phyloP scores from a whole-genome alignment of 2,888 invertebrate genomes.

The Slavum lentiscoides region DNA sequence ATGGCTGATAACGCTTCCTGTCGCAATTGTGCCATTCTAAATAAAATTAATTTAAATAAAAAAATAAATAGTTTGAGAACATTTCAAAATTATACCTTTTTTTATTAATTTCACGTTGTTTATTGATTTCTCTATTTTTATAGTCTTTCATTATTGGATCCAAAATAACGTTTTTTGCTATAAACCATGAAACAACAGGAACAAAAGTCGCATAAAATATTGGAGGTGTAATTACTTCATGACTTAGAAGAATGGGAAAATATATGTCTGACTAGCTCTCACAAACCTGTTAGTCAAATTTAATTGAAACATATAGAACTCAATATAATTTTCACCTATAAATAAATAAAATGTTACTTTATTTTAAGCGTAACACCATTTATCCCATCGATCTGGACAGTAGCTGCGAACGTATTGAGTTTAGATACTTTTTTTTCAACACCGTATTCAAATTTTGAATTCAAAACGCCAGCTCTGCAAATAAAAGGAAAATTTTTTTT shows the following conservation, averaged over 20 bases:
- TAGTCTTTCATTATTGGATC: slow-evolving; percentile 81
- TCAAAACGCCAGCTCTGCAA: slow-evolving; percentile 79
- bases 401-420: slow-evolving; percentile 83
- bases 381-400: slow-evolving; percentile 82
- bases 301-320: not conserved
- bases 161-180: slow-evolving; percentile 81
- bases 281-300: slow-evolving; percentile 67
- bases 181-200: slow-evolving; percentile 79
- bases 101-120: slow-evolving; percentile 79
- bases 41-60: slow-evolving; percentile 23
- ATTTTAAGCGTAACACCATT: slow-evolving; percentile 86
- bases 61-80: no score
- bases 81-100: slow-evolving; percentile 62
- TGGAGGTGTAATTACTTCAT: slow-evolving; percentile 85
- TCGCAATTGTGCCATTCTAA: slow-evolving; percentile 74
- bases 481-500: not conserved
- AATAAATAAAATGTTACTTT: slow-evolving; percentile 65
- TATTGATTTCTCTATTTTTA: slow-evolving; percentile 77
- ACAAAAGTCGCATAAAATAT: slow-evolving; percentile 89
- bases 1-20: slow-evolving; percentile 84
- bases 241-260: slow-evolving; percentile 87
- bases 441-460: slow-evolving; percentile 85
- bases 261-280: slow-evolving; percentile 84
- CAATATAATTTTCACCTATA: not conserved
- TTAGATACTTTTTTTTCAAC: slow-evolving; percentile 90